A percentile compares a stretch with the other conserved stretches of the same genome.
phyloP scores from a whole-genome alignment of 2,113 vertebrate genomes.

The Pseudorhombus dupliciocellatus region DNA sequence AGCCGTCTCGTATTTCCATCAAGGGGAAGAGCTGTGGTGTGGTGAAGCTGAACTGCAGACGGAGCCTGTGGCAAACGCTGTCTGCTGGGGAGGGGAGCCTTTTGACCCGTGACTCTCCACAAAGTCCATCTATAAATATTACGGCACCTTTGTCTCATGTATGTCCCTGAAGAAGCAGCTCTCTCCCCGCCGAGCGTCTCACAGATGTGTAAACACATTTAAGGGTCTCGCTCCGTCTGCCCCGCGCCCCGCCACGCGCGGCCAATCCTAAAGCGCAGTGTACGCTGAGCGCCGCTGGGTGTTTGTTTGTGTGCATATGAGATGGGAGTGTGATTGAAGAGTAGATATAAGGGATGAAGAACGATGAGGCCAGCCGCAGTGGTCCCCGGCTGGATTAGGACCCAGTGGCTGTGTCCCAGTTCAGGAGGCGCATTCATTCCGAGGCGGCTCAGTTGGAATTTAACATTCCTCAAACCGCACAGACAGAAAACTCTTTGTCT shows the following conservation, averaged over 20 bases:
- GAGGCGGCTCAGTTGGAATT: too few relatives aligned
- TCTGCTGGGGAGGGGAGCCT: slow-evolving; percentile 34
- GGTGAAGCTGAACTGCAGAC: slow-evolving; percentile 16
- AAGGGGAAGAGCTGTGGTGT: slow-evolving; percentile 2
- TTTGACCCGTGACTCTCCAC: slow-evolving; percentile 49
- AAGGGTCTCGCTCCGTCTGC: neutral
- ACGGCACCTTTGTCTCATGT: neutral
- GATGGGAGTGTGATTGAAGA: neutral
- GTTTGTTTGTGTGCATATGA: neutral
- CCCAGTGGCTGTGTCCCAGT: too few relatives aligned
- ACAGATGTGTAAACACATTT: neutral
- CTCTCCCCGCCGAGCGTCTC: neutral
- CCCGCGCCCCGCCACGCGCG: neutral
- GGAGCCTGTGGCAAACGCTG: neutral
- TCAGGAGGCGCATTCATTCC: too few relatives aligned
- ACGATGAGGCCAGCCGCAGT: too few relatives aligned
- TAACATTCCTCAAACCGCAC: too few relatives aligned
- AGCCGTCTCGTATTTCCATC: neutral
- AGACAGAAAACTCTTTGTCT: neutral
- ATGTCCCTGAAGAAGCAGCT: slow-evolving; percentile 13
- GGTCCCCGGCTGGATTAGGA: too few relatives aligned
- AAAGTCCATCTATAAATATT: slow-evolving; percentile 54
- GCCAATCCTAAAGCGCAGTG: neutral
- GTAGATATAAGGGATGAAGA: too few relatives aligned
- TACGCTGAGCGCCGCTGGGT: neutral